Evolutionary conservation across 2,797 vertebrate species (phyloP).

Genomic region (Orientallactaga sibirica): DNA sequence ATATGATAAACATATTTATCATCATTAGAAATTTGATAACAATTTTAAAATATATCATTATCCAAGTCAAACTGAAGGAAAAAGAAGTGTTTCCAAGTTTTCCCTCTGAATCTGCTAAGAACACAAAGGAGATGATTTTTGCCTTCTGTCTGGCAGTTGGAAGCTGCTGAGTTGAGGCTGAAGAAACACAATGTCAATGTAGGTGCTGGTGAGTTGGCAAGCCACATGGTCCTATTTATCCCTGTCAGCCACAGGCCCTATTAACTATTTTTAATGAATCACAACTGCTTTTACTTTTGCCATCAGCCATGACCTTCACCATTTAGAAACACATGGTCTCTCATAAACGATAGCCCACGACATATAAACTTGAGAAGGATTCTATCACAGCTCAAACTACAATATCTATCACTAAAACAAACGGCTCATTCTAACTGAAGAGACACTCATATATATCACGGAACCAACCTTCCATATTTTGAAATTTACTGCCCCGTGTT

Average conservation of each 20-base stretch:
- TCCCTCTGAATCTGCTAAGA: constrained; percentile 68
- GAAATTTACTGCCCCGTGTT: constrained; percentile 88
- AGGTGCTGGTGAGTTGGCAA: constrained; percentile 83
- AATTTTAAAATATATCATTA: constrained; percentile 19
- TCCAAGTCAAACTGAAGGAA: background rate
- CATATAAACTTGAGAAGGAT: constrained; percentile 92
- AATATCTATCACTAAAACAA: constrained; percentile 96
- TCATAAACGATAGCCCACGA: constrained; percentile 89
- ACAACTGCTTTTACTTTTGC: constrained; percentile 90
- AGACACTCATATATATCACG: constrained; percentile 94
- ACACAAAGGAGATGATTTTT: constrained; percentile 74
- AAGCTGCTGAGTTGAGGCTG: constrained; percentile 60
- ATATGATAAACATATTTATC: background rate
- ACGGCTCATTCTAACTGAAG: constrained; percentile 91
- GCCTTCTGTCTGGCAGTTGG: constrained; percentile 73
- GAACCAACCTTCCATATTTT: constrained; percentile 91
- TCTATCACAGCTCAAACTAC: constrained; percentile 89
- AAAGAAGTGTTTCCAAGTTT: constrained; percentile 37
- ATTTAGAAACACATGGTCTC: constrained; percentile 90
- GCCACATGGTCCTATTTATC: constrained; percentile 86
- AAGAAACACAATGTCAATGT: constrained; percentile 83
- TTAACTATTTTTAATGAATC: constrained; percentile 92
- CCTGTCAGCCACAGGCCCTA: constrained; percentile 87
- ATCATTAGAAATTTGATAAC: background rate
- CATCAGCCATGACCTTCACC: constrained; percentile 95